Evolutionary conservation across 92 coral and sea anemone genomes (phyloP), one percentile per base, ranked within the genome.

Genomic region (Pocillopora meandrina): DNA sequence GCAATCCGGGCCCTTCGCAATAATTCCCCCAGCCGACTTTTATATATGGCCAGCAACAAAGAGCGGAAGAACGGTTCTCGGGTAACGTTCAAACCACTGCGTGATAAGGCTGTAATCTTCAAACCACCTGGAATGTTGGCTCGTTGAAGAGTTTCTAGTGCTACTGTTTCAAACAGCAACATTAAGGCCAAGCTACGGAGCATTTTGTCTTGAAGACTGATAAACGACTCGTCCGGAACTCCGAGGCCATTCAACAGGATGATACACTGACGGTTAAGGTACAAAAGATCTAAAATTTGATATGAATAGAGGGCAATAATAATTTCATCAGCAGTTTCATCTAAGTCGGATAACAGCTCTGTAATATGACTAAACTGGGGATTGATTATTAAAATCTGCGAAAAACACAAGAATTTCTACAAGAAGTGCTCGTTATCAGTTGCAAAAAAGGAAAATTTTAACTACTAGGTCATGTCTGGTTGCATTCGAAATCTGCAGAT

Each of bases 51-150:
- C 70, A 92, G 86, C 2, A 95, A 93, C 52, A 95, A 42, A 1
- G 98, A 95, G 59, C 96, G 93, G 80, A 93, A 93, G 77, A 92
- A 95, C 52, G 98, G 98, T 71, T 95, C 98, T 47, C 90, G 91
- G 23, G 98, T 95, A 72, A 94, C 89, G 65, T 74, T 90, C 49
- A 95, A 77, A 12, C 98, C 98, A 56, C 95, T 91, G 72, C 94
- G 90, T 16, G 92, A 91, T 81, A 95, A 73, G 12, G 89, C 86
- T 84, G 87, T 85, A 33, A 88, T 77, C 75, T 87, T 93, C 47
- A 93, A 75, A 5, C 97, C 97, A 26, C 97, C 97, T 9, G 95
- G 93, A 23, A 93, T 75, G 78, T 62, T 91, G 71, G 85, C 82
- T 23, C 77, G 97, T 61, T 90, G 82, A 18, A 93, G 86, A 9